Percentiles rank a stretch among this genome's conserved stretches.
These are phyloP conservation scores for Tenualosa ilisha DNA, from an alignment of 2,797 vertebrate genomes.

Conservation along the genomic window DNA sequence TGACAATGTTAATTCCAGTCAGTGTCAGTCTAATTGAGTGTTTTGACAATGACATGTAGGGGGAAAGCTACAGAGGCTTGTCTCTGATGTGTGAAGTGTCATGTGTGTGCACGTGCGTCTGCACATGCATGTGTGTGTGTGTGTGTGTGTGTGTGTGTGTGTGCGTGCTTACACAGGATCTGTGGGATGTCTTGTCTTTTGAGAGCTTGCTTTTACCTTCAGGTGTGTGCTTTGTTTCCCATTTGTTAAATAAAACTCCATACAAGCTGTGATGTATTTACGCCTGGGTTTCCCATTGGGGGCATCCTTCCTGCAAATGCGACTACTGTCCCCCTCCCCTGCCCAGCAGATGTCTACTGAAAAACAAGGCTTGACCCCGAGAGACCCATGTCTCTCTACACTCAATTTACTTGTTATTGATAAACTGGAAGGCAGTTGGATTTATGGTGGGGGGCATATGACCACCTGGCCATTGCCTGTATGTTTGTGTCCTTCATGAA, in stretches of 20 bases:
- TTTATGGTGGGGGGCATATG: constrained; percentile 70
- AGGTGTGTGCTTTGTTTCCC: neutral
- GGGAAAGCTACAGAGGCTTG: no score
- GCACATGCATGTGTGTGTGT: no score
- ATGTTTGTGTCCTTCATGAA: constrained; percentile 60
- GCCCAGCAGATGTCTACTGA: constrained; percentile 75
- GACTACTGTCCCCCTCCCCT: no score
- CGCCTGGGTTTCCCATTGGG: neutral
- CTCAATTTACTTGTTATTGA: constrained; percentile 82
- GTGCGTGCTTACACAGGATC: no score
- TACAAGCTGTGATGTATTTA: neutral
- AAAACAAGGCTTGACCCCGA: constrained; percentile 68
- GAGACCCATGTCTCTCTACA: constrained; percentile 68
- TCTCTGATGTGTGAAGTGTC: no score
- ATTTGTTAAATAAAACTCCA: neutral
- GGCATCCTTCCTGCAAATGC: neutral
- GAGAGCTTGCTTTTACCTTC: neutral
- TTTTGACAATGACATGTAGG: no score
- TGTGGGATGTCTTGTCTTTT: no score
- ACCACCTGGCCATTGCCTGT: constrained; percentile 71
- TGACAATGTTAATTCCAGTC: neutral
- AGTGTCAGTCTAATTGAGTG: neutral
- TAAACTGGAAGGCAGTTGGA: constrained; percentile 77
- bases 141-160: no score
- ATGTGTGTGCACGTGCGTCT: no score